Conservation (phyloP, 2,888 invertebrate genomes). For the Pasiphila rectangulata region DNA sequence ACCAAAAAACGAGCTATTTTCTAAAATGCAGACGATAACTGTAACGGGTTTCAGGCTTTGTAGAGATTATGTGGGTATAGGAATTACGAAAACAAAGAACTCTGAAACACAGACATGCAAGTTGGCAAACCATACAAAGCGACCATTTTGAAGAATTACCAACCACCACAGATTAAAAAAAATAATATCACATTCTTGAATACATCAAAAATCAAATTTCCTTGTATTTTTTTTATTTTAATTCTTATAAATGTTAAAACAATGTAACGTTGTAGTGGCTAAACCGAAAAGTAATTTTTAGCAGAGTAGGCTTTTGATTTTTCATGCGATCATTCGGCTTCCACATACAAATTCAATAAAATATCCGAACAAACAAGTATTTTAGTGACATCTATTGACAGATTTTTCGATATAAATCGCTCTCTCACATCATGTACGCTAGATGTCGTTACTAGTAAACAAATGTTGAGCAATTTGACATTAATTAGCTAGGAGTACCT, state of each 20-base stretch:
- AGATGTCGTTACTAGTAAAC: constrained; percentile 21
- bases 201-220: neutral
- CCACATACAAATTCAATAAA: too few relatives aligned
- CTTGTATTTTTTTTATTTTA: neutral
- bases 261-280: too few relatives aligned
- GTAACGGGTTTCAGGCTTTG: constrained; percentile 46
- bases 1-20: constrained; percentile 43
- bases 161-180: constrained; percentile 43
- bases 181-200: constrained; percentile 5
- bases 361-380: neutral
- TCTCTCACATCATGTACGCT: neutral
- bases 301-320: too few relatives aligned
- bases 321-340: neutral
- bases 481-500: too few relatives aligned
- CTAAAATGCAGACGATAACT: constrained; percentile 43
- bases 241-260: too few relatives aligned
- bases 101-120: constrained; percentile 79
- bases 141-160: constrained; percentile 88
- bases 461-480: too few relatives aligned
- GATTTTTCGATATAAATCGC: neutral
- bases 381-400: neutral
- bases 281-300: too few relatives aligned
- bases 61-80: constrained; percentile 46
- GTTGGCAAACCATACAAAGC: constrained; percentile 84
- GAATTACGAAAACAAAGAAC: constrained; percentile 77